Evolutionary conservation across 2,113 vertebrate species (phyloP).

Genomic region (Gymnorhina tibicen): DNA sequence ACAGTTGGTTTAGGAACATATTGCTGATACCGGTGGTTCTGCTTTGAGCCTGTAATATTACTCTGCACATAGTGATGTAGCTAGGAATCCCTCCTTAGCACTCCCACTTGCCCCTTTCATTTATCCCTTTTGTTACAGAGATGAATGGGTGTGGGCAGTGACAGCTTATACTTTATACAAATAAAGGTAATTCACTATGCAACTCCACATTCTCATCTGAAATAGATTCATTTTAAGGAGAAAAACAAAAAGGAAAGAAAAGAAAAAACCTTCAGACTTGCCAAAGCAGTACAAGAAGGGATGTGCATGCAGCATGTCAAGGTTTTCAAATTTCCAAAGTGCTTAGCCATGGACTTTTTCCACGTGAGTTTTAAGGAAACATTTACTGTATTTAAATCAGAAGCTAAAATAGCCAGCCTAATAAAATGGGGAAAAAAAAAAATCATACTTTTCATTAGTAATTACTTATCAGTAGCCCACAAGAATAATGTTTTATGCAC

Average conservation of each 20-base stretch:
- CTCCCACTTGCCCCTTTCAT: background rate
- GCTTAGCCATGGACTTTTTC: background rate
- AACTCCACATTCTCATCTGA: background rate
- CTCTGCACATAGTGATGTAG: constrained; percentile 18
- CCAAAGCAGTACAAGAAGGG: background rate
- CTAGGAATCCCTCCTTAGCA: constrained; percentile 3
- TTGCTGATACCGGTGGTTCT: background rate
- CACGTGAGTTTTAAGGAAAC: background rate
- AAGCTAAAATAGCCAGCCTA: background rate
- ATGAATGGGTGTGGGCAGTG: background rate
- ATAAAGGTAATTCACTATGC: background rate
- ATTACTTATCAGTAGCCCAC: background rate
- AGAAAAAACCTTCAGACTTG: background rate
- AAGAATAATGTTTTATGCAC: background rate
- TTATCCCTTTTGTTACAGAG: background rate
- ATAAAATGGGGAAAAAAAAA: background rate
- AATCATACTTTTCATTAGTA: background rate
- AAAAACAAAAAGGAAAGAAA: too few species aligned
- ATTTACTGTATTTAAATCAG: background rate
- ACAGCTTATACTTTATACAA: background rate
- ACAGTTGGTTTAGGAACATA: background rate
- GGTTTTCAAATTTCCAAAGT: background rate
- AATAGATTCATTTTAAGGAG: background rate
- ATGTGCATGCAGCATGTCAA: background rate
- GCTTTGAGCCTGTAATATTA: constrained; percentile 21